Base-by-base conservation (phyloP, 2,797 vertebrate species). In the Carcharodon carcharias region DNA sequence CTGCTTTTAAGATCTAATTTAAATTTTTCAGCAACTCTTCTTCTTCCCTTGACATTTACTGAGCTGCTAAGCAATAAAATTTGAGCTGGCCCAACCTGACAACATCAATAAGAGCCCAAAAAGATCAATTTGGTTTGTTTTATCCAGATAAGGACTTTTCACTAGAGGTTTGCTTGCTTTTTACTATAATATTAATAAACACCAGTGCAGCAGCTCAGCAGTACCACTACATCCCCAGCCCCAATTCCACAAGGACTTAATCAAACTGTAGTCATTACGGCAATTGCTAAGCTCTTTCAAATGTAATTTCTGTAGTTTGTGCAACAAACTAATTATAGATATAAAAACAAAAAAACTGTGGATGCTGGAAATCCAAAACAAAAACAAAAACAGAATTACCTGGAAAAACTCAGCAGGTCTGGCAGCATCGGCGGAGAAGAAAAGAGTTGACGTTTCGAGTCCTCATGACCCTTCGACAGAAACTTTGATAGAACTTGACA, bases 121-220 rank as follows among this genome's bases (percentile, higher is more conserved):
- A 95, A 95, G 67, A 71, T 95, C 40, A 95, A 95, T 69, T 71
- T 69, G 45, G 26, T 95, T 69, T 71, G 40, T 95, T 95, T 71
- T 95, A 71, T 95, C 26, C 45, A n/a, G 58, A n/a, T 71, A 54
- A 69, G 95, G 40, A 95, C 65, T 95, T 50, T 50, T 71, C 21
- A 50, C 40, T 14, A 31, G 40, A 50, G 21, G 23, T 23, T 95
- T 95, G 56, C 65, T 93, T 61, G 56, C 91, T 71, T 71, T 71
- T 95, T 31, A 67, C 40, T 31, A 54, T 71, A 69, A 14, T 28
- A 50, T 67, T 45, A 95, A 69, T 71, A 50, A 58, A 95, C 65
- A 71, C 23, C 18, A 71, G 40, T 14, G 8, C 16, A 94, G 45
- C 28, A 50, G 93, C 65, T 50, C 40, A 71, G 40, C 9, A 50